A percentile compares a stretch with the other conserved stretches of the same genome.
Evolutionary conservation across 2,888 invertebrate species (phyloP).

Genomic region (Lordiphosa fenestrarum): DNA sequence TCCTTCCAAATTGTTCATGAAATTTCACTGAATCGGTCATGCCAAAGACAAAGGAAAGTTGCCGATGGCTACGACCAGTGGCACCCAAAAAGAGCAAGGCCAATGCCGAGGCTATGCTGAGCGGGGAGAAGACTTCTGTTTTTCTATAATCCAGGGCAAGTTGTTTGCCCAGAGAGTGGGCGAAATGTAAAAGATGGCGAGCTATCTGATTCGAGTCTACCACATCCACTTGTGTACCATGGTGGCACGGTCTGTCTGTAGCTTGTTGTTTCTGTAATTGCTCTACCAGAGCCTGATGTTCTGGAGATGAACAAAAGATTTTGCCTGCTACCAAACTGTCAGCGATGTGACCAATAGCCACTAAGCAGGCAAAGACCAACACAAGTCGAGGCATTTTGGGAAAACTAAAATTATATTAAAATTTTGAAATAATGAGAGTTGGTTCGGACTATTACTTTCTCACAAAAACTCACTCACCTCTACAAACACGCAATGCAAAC

Average conservation of each 20-base stretch:
- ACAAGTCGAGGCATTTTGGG: slow-evolving; percentile 21
- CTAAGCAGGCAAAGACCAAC: slow-evolving; percentile 42
- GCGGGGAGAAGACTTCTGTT: slow-evolving; percentile 85
- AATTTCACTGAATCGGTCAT: slow-evolving; percentile 35
- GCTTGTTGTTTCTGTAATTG: slow-evolving; percentile 4
- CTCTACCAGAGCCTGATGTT: slow-evolving; percentile 19
- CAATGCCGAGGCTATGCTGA: slow-evolving; percentile 86
- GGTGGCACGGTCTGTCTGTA: slow-evolving; percentile 7
- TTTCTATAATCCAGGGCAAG: slow-evolving; percentile 48
- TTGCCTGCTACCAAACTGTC: slow-evolving; percentile 25
- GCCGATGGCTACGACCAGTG: slow-evolving; percentile 86
- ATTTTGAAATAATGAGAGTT: background rate
- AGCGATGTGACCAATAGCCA: slow-evolving; percentile 25
- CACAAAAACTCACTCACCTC: too few relatives aligned
- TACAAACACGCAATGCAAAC: slow-evolving; percentile 10
- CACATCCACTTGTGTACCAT: slow-evolving; percentile 42
- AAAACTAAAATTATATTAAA: background rate
- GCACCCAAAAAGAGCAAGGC: slow-evolving; percentile 87
- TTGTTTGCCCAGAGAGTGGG: slow-evolving; percentile 62
- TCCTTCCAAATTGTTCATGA: slow-evolving; percentile 74
- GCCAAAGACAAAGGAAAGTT: slow-evolving; percentile 84
- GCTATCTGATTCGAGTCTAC: slow-evolving; percentile 66
- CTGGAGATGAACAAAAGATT: slow-evolving; percentile 30
- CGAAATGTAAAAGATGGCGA: slow-evolving; percentile 66
- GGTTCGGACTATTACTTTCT: too few relatives aligned